phyloP scores from a whole-genome alignment of 2,888 invertebrate genomes.

The Choreutis nemorana region DNA sequence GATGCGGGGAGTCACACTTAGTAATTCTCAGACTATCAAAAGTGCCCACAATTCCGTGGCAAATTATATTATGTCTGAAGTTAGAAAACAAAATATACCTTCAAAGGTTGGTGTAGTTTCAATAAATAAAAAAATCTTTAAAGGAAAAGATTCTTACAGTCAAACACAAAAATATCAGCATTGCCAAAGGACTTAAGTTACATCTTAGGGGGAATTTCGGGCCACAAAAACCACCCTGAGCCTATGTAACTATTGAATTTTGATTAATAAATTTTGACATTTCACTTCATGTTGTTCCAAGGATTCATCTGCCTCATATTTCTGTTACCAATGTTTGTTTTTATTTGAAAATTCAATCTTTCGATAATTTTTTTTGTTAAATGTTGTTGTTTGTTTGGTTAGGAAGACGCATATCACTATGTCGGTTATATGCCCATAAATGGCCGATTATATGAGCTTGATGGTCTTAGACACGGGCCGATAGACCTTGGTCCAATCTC shows the following conservation, averaged over 20 bases:
- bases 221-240: no score
- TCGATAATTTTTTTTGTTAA: not conserved
- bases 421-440: conserved; percentile 95
- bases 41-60: conserved; percentile 98
- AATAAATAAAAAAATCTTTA: conserved; percentile 43
- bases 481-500: conserved; percentile 90
- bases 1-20: conserved; percentile 92
- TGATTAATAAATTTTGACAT: no score
- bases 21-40: conserved; percentile 93
- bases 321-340: no score
- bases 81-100: conserved; percentile 77
- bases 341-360: conserved; percentile 21
- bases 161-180: no score
- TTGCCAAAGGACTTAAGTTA: no score
- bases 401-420: conserved; percentile 97
- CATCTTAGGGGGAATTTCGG: no score
- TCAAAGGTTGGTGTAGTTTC: conserved; percentile 70
- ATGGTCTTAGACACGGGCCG: conserved; percentile 94
- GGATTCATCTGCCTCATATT: no score
- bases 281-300: no score
- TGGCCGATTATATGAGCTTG: conserved; percentile 91
- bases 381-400: conserved; percentile 33
- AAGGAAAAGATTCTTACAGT: no score
- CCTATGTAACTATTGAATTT: no score
- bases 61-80: conserved; percentile 90